phyloP scores from a whole-genome alignment of 2,797 vertebrate species.

The Telmatherina bonti region DNA sequence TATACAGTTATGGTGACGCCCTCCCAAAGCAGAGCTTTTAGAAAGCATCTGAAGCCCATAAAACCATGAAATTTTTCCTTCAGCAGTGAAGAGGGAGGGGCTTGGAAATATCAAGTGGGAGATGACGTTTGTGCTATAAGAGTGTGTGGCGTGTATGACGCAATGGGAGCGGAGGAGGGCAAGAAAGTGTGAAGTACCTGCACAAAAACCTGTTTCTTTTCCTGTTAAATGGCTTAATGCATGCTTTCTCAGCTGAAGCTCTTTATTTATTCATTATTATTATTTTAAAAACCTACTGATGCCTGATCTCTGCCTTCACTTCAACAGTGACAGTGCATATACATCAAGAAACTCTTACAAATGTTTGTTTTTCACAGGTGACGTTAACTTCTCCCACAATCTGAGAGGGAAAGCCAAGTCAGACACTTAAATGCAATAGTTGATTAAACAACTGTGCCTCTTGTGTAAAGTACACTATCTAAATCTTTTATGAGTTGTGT shows the following conservation, averaged over 20 bases:
- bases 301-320: conserved; percentile 49
- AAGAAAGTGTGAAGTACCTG: conserved; percentile 31
- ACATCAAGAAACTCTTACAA: conserved; percentile 20
- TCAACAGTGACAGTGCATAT: conserved; percentile 18
- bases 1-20: conserved; percentile 32
- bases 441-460: conserved; percentile 42
- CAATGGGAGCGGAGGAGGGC: conserved; percentile 14
- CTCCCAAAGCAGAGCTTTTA: conserved; percentile 35
- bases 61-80: conserved; percentile 54
- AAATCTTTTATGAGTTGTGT: conserved; percentile 60
- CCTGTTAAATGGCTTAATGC: conserved; percentile 31
- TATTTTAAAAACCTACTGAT: neutral
- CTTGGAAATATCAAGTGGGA: conserved; percentile 44
- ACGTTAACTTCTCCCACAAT: conserved; percentile 1
- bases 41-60: conserved; percentile 49
- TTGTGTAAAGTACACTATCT: conserved; percentile 25
- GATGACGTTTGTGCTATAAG: conserved; percentile 10
- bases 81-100: conserved; percentile 25
- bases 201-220: conserved; percentile 52
- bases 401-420: conserved; percentile 6
- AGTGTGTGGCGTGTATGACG: conserved; percentile 18
- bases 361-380: conserved; percentile 26
- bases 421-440: conserved; percentile 19
- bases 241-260: conserved; percentile 15
- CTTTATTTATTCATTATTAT: conserved; percentile 44